Evolutionary conservation across 2,797 vertebrate species (phyloP).

Genomic region (Spea hammondii): DNA sequence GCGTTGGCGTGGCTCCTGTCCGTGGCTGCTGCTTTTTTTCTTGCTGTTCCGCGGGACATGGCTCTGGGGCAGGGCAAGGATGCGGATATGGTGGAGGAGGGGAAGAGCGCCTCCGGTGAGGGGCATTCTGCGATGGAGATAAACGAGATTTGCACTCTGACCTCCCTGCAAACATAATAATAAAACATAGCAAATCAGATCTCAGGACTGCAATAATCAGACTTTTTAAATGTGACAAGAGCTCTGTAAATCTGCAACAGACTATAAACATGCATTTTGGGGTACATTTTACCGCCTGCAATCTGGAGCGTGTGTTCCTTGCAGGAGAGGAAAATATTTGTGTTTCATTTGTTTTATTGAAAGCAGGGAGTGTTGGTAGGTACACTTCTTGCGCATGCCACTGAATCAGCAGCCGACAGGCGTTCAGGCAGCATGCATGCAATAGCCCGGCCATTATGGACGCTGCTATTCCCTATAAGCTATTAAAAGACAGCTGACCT

Average conservation of each 20-base stretch:
- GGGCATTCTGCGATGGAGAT: not conserved
- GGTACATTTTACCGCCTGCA: too few species aligned
- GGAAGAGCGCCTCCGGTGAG: not conserved
- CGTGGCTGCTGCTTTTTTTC: not conserved
- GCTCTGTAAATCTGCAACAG: not conserved
- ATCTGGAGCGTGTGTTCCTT: not conserved
- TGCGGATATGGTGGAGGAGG: constrained; percentile 5
- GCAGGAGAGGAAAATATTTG: not conserved
- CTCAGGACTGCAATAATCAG: not conserved
- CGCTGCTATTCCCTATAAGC: too few species aligned
- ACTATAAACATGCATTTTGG: not conserved
- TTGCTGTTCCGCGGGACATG: not conserved
- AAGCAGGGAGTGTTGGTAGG: too few species aligned
- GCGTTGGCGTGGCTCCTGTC: not conserved
- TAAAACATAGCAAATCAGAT: not conserved
- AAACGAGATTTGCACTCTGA: not conserved
- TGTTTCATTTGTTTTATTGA: too few species aligned
- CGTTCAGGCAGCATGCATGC: too few species aligned
- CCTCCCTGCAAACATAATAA: constrained; percentile 13
- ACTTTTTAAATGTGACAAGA: not conserved
- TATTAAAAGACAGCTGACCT: too few species aligned
- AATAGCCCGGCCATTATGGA: too few species aligned
- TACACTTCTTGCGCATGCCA: too few species aligned
- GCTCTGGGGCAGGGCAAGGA: not conserved
- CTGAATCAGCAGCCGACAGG: too few species aligned